Base-by-base conservation (phyloP, 2,797 vertebrate species). In the Iguana delicatissima region DNA sequence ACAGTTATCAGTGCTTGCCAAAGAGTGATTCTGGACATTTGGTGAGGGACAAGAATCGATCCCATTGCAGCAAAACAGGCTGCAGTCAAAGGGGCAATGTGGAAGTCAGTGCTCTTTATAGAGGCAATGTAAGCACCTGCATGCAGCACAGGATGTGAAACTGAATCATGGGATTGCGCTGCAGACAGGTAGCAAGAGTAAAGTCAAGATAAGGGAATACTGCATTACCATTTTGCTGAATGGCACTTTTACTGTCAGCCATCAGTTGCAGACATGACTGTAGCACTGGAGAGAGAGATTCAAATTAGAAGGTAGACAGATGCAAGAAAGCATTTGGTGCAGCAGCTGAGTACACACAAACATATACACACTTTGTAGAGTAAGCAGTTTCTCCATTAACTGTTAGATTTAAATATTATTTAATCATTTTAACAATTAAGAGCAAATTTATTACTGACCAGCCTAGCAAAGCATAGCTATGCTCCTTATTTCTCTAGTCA, bases 201-300 rank as follows among this genome's bases (percentile, higher is more conserved):
- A 73, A 16, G 10, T 22, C 32, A 67, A 8, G 35, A 3, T 16
- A 62, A 38, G 32, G 74, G 55, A 86, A 83, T 1, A 74, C 7
- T 80, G 46, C 89, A 85, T 94, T 98, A 99, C 99, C 99, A 98
- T 98, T 98, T 79, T 95, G 97, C 91, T 98, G 98, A 82, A 97
- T 96, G 88, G 96, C 96, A 87, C 97, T 98, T 94, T 94, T 98
- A 90, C 91, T 97, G 96, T 99, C 98, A 91, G 98, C 98, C 52
- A 99, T 97, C 96, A 99, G 93, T 94, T 99, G 99, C 93, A 99
- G 97, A 95, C 98, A 99, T 62, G 99, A 97, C 93, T 98, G 98
- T 91, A 97, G 96, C 91, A 97, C 98, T 99, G 94, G 96, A 92
- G 42, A 82, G 76, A 88, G 14, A 88, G 14, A 77, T 69, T 95